Evolutionary conservation across 2,113 vertebrate species (phyloP), one percentile per base, ranked within the genome.

Genomic region (Ptyas mucosa): DNA sequence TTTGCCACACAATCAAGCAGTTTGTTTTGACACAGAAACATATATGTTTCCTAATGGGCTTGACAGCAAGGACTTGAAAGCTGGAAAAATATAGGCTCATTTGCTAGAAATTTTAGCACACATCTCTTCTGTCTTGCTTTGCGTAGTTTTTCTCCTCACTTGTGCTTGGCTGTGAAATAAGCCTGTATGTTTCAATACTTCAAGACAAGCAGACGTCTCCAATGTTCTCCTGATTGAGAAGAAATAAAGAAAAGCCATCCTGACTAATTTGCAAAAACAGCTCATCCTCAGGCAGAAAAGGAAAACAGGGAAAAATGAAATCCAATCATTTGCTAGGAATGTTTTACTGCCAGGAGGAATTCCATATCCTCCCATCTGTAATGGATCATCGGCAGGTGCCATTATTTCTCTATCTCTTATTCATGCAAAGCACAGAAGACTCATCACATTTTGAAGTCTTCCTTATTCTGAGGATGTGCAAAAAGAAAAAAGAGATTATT

Each of bases 301-400:
- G 61, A 20, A 88, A 1, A 1, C 1, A 1, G 43, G n/a, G 11
- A 57, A 15, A 88, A 92, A 58, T 24, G 85, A 34, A 87, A 91
- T 21, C 24, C 39, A 89, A 53, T 5, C 29, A 57, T 26, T 91
- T 85, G 5, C 23, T 29, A 87, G 20, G 11, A 29, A 61, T 15
- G 8, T 93, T 94, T 92, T 90, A 51, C 91, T 94, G 92, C 46
- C 58, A 64, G 12, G n/a, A 85, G 69, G 46, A 94, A 95, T 94
- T 94, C 52, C 86, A 93, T 88, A 85, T 89, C 91, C 58, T 94
- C 23, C 88, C 91, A 21, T 93, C 0, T 81, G 34, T 61, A 54
- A 93, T 90, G 8, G 51, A 95, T 57, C 75, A 93, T 52, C 87
- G 89, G 24, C 57, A 46, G 75, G 89, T 90, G 61, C 91, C 61